Evolutionary conservation across 2,888 invertebrate species (phyloP), one percentile per base, ranked within the genome.

Genomic region (Diaperis boleti): DNA sequence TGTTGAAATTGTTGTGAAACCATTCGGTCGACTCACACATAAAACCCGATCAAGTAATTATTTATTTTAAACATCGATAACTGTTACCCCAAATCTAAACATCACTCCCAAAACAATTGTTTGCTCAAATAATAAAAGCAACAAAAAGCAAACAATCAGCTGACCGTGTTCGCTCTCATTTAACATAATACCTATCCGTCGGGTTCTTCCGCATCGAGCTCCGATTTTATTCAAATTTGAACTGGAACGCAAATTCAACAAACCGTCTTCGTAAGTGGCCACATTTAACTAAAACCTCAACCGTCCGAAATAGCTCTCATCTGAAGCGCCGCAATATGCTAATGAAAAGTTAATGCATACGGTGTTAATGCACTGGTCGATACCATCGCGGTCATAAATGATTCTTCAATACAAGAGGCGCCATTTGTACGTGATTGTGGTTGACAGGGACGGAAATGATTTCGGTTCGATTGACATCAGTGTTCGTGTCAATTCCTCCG

Each of bases 381-480:
- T 42, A 37, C 6, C 42, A 42, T 33, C 15, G 35, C 22, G 56
- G 39, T 54, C 50, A 50, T 55, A 55, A 41, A 42, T 42, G 42
- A 55, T 55, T 55, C 55, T 41, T 42, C 31, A 55, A 55, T 31
- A 55, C 22, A 22, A 45, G 31, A 29, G 26, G 35, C 33, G 33
- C 33, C 45, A 47, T 29, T 57, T 57, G 57, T 35, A 26, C 49
- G 31, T 49, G 49, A 59, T 59, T 59, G 59, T 49, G 49, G 59
- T 49, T 59, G 59, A 15, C 49, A 49, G 59, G 39, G 57, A 49
- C 50, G 59, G 59, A 59, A 59, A 49, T 59, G 50, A 59, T 59
- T 52, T 60, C 44, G 35, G 29, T 60, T 52, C 29, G 59, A 60
- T 60, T 52, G 59, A 60, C 54, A 54, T 26, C 42, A 26, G 37